These are phyloP conservation scores for Trichogramma evanescens DNA, from an alignment of 2,888 invertebrate species.

Conservation along the genomic window DNA sequence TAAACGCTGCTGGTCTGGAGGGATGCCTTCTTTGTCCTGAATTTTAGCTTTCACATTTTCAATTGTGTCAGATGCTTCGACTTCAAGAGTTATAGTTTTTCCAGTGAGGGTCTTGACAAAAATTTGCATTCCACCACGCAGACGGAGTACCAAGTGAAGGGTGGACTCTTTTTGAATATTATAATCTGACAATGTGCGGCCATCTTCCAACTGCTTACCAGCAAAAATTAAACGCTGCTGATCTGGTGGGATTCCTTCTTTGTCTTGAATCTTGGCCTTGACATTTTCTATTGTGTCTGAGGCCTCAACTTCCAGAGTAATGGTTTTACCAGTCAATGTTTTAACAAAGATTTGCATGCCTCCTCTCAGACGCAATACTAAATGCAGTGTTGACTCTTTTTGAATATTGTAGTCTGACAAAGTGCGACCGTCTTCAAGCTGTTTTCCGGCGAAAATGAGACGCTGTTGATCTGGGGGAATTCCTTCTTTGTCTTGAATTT, in stretches of 20 bases:
- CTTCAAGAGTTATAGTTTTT: conserved; percentile 31
- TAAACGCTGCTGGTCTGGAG: conserved; percentile 79
- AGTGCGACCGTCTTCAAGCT: conserved; percentile 31
- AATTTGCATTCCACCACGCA: conserved; percentile 33
- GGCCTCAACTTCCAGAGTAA: conserved; percentile 32
- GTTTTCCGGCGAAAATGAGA: conserved; percentile 33
- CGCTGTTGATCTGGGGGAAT: conserved; percentile 34
- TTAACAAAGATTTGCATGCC: conserved; percentile 23
- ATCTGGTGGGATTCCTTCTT: conserved; percentile 34
- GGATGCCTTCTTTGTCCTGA: conserved; percentile 51
- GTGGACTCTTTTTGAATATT: conserved; percentile 34
- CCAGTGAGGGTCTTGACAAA: conserved; percentile 32
- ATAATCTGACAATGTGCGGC: conserved; percentile 29
- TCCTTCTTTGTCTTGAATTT: conserved; percentile 34
- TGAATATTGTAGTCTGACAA: conserved; percentile 33
- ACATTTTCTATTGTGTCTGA: conserved; percentile 33
- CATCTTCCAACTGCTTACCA: conserved; percentile 31
- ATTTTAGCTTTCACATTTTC: conserved; percentile 30
- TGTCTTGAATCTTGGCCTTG: conserved; percentile 33
- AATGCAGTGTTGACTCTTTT: conserved; percentile 30
- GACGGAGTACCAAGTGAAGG: conserved; percentile 27
- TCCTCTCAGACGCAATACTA: conserved; percentile 29
- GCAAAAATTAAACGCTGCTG: conserved; percentile 32
- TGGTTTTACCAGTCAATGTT: conserved; percentile 26
- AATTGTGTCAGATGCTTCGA: conserved; percentile 27